Base-by-base conservation (phyloP, 2,797 vertebrate genomes). In the Silurus aristotelis region DNA sequence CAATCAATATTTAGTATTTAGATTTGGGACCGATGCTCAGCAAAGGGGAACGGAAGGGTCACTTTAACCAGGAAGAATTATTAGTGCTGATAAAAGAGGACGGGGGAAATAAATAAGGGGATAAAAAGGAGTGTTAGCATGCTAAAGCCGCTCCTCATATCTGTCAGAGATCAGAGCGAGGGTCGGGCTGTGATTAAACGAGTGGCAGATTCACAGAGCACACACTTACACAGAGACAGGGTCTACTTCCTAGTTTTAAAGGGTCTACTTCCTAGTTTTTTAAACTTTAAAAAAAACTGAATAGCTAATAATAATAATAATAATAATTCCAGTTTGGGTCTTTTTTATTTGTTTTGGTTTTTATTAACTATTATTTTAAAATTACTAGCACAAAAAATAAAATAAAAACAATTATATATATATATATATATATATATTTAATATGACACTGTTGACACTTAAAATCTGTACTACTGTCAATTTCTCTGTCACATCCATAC, bases 1-100 rank as follows among this genome's bases (percentile, higher is more conserved):
- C 96, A 97, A 98, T 99, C 98, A 99, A 99, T 99, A 99, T 97
- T 97, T 98, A 97, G 97, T 97, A 98, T 99, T 99, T 99, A 97
- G 97, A 98, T 99, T 97, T 97, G 98, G 97, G 99, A 99, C 98
- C 97, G 98, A 98, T 98, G 98, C 96, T 92, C 95, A 91, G 92
- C 93, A 91, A 88, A 93, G 91, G 61, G 93, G 93, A 90, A 86
- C 93, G 13, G 93, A 93, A 92, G 76, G 83, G 83, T 82, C 83
- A 94, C 94, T 95, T 96, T 96, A 94, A 90, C 86, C 84, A 48
- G 95, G 92, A 95, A 97, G 96, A 97, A 99, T 98, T 98, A 98
- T 97, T 96, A 97, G 96, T 96, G 94, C 95, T 96, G 97, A 97
- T 97, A 96, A 97, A 96, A 96, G 96, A 94, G 89, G 92, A 92